phyloP scores from a whole-genome alignment of 2,113 vertebrate species.

The Chloroceryle aenea region DNA sequence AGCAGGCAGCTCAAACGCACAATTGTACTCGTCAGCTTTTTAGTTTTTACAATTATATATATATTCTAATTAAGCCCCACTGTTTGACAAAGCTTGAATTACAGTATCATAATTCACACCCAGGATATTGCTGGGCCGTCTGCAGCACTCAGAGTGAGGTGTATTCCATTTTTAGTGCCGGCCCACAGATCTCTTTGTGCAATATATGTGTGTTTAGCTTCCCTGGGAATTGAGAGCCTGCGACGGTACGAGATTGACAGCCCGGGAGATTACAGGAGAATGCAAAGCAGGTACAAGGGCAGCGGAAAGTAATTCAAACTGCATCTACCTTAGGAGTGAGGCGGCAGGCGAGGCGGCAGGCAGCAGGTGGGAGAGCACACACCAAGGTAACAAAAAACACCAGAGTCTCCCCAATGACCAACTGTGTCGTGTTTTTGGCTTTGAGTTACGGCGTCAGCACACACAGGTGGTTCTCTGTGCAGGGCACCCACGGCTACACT shows the following conservation, averaged over 20 bases:
- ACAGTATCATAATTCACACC: slow-evolving; percentile 63
- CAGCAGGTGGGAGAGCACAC: background rate
- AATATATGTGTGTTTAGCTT: slow-evolving; percentile 25
- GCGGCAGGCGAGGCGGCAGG: accelerated
- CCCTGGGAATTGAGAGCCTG: slow-evolving; percentile 30
- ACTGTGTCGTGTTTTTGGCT: background rate
- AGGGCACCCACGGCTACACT: background rate
- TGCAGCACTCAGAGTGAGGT: slow-evolving; percentile 23
- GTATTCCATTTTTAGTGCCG: slow-evolving; percentile 26
- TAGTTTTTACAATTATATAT: slow-evolving; percentile 64
- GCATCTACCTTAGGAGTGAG: background rate
- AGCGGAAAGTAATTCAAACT: background rate
- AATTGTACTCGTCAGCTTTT: slow-evolving; percentile 61
- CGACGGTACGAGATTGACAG: slow-evolving; percentile 2
- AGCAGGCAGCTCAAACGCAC: slow-evolving; percentile 58
- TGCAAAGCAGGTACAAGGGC: slow-evolving; percentile 55
- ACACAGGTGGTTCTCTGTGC: accelerated
- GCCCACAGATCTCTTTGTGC: slow-evolving; percentile 34
- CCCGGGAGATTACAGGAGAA: slow-evolving; percentile 12
- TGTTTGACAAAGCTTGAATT: slow-evolving; percentile 74
- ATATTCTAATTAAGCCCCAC: slow-evolving; percentile 75
- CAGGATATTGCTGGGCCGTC: slow-evolving; percentile 22
- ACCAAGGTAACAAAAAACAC: background rate
- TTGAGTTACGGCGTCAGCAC: accelerated
- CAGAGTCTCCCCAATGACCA: background rate